Conservation (phyloP, 2,888 invertebrate genomes). For the Micropterix aruncella region DNA sequence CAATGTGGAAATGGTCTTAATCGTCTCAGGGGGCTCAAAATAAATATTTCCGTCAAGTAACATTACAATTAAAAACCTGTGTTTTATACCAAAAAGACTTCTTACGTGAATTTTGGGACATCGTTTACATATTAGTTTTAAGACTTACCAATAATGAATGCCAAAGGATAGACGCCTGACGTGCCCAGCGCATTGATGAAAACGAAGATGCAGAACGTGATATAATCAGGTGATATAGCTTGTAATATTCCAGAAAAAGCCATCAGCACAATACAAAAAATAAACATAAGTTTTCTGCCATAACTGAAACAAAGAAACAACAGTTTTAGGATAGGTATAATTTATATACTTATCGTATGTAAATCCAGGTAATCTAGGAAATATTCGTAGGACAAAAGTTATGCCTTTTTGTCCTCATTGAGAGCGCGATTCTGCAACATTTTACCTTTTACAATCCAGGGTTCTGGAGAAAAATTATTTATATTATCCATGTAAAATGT, state of each 20-base stretch:
- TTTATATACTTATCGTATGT: slow-evolving; percentile 1
- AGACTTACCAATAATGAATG: slow-evolving; percentile 39
- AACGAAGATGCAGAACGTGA: slow-evolving; percentile 34
- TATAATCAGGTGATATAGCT: slow-evolving; percentile 35
- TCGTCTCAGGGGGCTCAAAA: no score
- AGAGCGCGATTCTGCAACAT: background rate
- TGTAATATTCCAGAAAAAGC: slow-evolving; percentile 40
- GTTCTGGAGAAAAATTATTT: no score
- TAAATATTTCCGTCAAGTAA: no score
- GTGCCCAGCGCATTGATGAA: slow-evolving; percentile 46
- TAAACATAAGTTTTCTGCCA: slow-evolving; percentile 43
- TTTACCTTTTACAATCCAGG: background rate
- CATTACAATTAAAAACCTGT: no score
- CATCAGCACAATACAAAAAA: slow-evolving; percentile 40
- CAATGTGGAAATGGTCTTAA: no score
- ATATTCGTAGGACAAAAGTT: no score
- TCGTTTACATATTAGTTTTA: no score
- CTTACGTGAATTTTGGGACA: no score
- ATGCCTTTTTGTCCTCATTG: no score
- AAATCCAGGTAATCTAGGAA: background rate
- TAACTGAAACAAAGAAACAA: slow-evolving; percentile 23
- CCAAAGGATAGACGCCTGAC: slow-evolving; percentile 43
- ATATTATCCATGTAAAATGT: no score
- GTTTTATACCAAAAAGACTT: no score
- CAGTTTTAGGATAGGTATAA: background rate